A percentile compares a stretch with the other conserved stretches of the same genome.
phyloP scores from a whole-genome alignment of 2,888 invertebrate genomes.

The Ctenicera cuprea region DNA sequence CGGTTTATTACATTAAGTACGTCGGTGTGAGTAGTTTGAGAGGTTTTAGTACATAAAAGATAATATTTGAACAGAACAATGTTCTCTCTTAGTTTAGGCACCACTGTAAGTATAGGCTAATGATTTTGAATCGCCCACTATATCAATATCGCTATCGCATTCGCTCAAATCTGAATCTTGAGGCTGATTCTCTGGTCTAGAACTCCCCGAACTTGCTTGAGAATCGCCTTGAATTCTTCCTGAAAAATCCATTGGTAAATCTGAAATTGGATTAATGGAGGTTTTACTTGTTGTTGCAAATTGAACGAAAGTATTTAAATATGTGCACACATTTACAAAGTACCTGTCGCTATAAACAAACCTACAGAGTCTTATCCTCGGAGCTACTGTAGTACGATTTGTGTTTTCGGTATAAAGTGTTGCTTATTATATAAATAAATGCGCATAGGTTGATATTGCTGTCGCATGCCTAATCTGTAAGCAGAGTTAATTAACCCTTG shows the following conservation, averaged over 20 bases:
- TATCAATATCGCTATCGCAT: slow-evolving; percentile 79
- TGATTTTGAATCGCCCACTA: slow-evolving; percentile 74
- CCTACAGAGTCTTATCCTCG: neutral
- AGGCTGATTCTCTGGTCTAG: slow-evolving; percentile 21
- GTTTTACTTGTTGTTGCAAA: too few species aligned
- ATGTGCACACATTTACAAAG: neutral
- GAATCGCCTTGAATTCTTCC: slow-evolving; percentile 36
- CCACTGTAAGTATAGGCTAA: slow-evolving; percentile 59
- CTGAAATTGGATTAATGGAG: slow-evolving; percentile 40
- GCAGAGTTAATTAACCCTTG: neutral
- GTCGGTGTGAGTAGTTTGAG: too few species aligned
- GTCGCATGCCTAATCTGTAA: slow-evolving; percentile 3
- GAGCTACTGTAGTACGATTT: neutral
- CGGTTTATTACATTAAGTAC: too few species aligned
- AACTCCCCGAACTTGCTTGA: slow-evolving; percentile 34
- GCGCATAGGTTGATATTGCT: neutral
- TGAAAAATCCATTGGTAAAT: slow-evolving; percentile 60
- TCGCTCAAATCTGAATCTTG: slow-evolving; percentile 75
- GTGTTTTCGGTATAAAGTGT: neutral
- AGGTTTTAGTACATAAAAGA: too few species aligned
- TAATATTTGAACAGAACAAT: too few species aligned
- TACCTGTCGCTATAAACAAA: slow-evolving; percentile 1
- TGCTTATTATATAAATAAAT: slow-evolving; percentile 1
- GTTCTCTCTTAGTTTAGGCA: slow-evolving; percentile 49
- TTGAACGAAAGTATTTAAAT: neutral